Evolutionary conservation across 2,888 invertebrate genomes (phyloP), one percentile per base, ranked within the genome.

Genomic region (Drosophila mettleri): DNA sequence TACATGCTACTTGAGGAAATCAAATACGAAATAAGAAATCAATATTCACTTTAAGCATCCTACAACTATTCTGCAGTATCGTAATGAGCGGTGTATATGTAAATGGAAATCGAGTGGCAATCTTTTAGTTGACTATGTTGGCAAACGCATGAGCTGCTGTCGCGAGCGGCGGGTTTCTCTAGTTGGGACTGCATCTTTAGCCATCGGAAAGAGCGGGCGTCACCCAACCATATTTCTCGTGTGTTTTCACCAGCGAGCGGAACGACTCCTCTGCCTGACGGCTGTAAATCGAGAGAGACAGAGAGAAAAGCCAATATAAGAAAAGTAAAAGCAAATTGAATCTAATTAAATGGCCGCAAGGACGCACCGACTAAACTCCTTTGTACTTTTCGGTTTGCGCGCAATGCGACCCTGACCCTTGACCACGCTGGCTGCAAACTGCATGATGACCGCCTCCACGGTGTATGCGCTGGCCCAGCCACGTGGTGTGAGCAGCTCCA

Each of bases 201-300:
- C 97, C 97, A 92, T 97, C 97, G 46, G 97, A 95, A 70, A 97
- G 93, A 16, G 97, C 95, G 27, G 97, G 97, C 27, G 97, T 97
- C 51, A 97, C 97, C 97, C 97, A 97, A 57, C 97, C 97, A 90
- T 97, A 97, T 90, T 97, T 97, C 90, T 97, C 97, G 90, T 97
- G 97, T 9, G 97, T 97, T 92, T 97, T 97, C 64, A 97, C 97
- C 77, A 97, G 94, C 62, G 96, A 96, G 80, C 96, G 94, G 93
- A 97, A 97, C 29, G 97, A 96, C 89, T 97, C 96, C 91, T 97
- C 97, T n/a, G 97, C 97, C 55, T 96, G 95, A 74, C 96, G 94
- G 74, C 94, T 93, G 84, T 80, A 76, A 76, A 20, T 7, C 7
- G 6, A 8, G 10, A 3, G 6, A n/a, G 39, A 46, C n/a, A 36